Conservation (phyloP, 2,113 vertebrate genomes). For the Bubo bubo region DNA sequence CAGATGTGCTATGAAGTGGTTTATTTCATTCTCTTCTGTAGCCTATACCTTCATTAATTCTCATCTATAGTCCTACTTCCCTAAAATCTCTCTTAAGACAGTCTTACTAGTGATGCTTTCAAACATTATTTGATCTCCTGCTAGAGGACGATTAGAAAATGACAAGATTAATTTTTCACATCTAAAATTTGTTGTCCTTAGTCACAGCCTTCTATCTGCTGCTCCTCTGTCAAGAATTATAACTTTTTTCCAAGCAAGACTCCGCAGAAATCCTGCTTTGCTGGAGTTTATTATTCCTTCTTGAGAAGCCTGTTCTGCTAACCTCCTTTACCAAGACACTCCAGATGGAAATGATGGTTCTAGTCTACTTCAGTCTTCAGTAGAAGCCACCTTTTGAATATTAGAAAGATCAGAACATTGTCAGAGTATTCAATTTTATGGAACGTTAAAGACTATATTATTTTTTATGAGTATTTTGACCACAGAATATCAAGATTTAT, state of each 20-base stretch:
- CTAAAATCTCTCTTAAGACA: background rate
- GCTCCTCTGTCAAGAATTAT: background rate
- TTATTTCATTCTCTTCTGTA: background rate
- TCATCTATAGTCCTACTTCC: background rate
- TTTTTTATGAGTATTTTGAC: background rate
- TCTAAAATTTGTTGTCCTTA: background rate
- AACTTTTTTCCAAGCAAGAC: background rate
- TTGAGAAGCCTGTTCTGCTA: background rate
- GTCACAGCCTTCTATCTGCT: background rate
- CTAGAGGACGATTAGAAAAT: background rate
- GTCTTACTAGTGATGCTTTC: background rate
- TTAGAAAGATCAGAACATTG: background rate
- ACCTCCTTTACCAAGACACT: background rate
- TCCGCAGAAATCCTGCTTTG: background rate
- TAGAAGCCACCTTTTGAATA: background rate
- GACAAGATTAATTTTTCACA: background rate
- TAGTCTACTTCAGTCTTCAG: background rate
- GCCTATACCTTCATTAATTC: background rate
- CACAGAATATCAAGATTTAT: background rate
- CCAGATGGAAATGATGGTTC: background rate
- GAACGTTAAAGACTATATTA: background rate
- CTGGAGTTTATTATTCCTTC: background rate
- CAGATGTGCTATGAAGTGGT: background rate
- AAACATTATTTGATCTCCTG: background rate
- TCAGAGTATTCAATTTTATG: background rate